Percentiles rank a stretch among this genome's conserved stretches.
Evolutionary conservation across 2,113 vertebrate species (phyloP).

Genomic region (Hemiprocne comata): DNA sequence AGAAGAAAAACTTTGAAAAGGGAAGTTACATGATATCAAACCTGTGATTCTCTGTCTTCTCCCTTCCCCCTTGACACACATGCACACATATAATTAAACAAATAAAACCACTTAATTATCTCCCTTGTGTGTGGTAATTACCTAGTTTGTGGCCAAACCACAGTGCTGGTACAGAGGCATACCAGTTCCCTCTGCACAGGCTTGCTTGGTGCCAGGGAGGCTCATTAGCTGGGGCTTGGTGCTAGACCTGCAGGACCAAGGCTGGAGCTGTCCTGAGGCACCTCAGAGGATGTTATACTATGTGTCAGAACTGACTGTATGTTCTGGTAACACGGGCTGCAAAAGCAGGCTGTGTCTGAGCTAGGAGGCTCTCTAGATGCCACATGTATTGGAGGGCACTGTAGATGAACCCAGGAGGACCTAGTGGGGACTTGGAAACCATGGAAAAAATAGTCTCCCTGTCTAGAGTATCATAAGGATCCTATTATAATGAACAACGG

Average conservation of each 20-base stretch:
- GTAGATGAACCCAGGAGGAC: background rate
- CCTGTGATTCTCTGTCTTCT: background rate
- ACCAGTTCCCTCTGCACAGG: background rate
- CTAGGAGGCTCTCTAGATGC: background rate
- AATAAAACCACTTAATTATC: background rate
- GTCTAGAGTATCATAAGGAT: background rate
- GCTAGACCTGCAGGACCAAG: background rate
- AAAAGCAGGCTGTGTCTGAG: background rate
- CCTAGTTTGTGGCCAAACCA: background rate
- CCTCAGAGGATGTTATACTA: fast-evolving
- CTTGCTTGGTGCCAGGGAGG: background rate
- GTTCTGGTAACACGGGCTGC: background rate
- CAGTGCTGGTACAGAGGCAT: background rate
- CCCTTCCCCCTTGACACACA: background rate
- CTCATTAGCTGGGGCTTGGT: background rate
- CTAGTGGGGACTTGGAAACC: background rate
- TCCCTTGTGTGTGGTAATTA: background rate
- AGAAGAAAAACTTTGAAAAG: background rate
- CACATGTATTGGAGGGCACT: background rate
- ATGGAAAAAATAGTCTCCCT: background rate
- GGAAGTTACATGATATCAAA: background rate
- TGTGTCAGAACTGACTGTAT: background rate
- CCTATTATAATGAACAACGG: background rate
- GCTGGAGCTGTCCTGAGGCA: background rate
- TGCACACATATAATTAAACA: background rate